Conservation (phyloP, 2,113 vertebrate genomes). For the Eudyptes chrysolophus region DNA sequence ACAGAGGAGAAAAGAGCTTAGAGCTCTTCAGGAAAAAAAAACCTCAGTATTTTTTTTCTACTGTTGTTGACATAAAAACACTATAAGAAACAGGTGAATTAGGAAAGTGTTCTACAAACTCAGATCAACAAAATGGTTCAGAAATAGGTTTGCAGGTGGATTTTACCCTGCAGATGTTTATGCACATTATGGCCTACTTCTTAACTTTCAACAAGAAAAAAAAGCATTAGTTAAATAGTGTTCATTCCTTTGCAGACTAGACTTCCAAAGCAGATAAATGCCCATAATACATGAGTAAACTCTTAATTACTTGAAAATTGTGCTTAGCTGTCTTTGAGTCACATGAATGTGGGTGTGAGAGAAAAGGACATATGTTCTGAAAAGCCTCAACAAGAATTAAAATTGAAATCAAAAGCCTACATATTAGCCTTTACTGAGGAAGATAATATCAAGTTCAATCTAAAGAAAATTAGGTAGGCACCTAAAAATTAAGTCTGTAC, state of each 20-base stretch:
- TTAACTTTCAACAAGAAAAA: neutral
- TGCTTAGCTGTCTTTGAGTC: conserved; percentile 14
- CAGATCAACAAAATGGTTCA: neutral
- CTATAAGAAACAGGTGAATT: neutral
- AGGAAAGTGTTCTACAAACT: neutral
- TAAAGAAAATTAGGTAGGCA: neutral
- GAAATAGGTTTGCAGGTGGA: neutral
- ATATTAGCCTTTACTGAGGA: neutral
- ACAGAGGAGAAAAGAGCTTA: neutral
- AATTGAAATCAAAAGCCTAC: neutral
- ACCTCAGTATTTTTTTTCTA: neutral
- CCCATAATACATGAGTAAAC: neutral
- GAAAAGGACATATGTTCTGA: neutral
- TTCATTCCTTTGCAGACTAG: neutral
- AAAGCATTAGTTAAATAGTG: neutral
- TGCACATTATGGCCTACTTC: neutral
- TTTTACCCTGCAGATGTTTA: neutral
- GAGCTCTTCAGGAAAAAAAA: neutral
- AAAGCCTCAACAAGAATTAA: neutral
- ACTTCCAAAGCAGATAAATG: neutral
- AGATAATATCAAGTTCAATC: neutral
- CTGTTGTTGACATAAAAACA: neutral
- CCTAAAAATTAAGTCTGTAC: neutral
- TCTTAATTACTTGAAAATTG: neutral
- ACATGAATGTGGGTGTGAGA: neutral